Percentiles rank a stretch among this genome's conserved stretches.
phyloP scores from a whole-genome alignment of 2,797 vertebrate genomes.

The Orientallactaga sibirica region DNA sequence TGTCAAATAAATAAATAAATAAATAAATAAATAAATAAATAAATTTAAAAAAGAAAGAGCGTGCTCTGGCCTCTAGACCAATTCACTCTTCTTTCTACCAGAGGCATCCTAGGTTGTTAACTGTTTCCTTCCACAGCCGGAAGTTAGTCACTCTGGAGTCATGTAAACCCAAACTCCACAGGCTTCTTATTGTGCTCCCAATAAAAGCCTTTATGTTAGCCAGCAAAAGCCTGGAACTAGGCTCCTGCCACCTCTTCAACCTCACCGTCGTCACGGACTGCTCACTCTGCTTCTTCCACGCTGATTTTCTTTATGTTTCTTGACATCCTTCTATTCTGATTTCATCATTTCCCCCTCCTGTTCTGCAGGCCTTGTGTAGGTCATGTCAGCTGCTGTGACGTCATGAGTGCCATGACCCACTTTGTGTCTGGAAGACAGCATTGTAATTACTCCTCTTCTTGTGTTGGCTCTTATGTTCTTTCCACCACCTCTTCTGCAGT shows the following conservation, averaged over 20 bases:
- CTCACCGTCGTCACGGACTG: neutral
- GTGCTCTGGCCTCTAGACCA: too few relatives aligned
- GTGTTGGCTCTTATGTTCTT: too few relatives aligned
- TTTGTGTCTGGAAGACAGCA: too few relatives aligned
- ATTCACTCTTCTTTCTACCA: neutral
- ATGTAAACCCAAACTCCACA: neutral
- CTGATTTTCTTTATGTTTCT: neutral
- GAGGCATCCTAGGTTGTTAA: neutral
- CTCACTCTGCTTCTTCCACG: neutral
- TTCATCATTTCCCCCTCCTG: too few relatives aligned
- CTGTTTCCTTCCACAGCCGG: neutral
- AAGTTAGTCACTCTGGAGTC: neutral
- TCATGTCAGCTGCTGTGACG: too few relatives aligned
- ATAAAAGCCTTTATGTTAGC: neutral
- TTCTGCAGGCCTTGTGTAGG: too few relatives aligned
- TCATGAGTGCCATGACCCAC: too few relatives aligned
- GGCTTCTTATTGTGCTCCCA: neutral
- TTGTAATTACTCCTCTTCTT: too few relatives aligned
- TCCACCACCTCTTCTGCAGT: too few relatives aligned
- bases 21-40: too few relatives aligned
- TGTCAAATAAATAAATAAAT: too few relatives aligned
- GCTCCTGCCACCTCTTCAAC: neutral
- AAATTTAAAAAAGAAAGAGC: too few relatives aligned
- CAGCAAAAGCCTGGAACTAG: neutral
- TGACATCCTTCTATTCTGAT: neutral